Conservation (phyloP, 2,888 invertebrate species). For the Liodrosophila aerea region DNA sequence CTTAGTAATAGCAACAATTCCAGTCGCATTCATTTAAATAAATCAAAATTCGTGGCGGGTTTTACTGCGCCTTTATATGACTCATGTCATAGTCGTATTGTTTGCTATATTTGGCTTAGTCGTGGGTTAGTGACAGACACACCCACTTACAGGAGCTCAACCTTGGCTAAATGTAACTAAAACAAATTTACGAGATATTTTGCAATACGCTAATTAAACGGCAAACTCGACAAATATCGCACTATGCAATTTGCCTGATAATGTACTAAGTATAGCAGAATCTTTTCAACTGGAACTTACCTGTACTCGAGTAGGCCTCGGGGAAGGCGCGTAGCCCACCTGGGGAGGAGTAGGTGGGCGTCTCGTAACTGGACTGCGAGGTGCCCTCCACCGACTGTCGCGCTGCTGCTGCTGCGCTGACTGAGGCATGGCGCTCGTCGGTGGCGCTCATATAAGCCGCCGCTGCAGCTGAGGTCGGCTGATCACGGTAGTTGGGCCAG, state of each 20-base stretch:
- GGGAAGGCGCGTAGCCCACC: slow-evolving; percentile 81
- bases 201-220: slow-evolving; percentile 67
- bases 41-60: no score
- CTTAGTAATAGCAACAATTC: no score
- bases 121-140: slow-evolving; percentile 16
- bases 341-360: slow-evolving; percentile 82
- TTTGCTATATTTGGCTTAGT: neutral
- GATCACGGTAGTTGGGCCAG: slow-evolving; percentile 82
- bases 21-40: no score
- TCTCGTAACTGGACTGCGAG: slow-evolving; percentile 82
- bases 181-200: slow-evolving; percentile 57
- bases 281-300: no score
- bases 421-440: slow-evolving; percentile 81
- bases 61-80: no score
- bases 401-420: slow-evolving; percentile 79
- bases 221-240: slow-evolving; percentile 55
- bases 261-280: slow-evolving; percentile 1
- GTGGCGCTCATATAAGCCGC: slow-evolving; percentile 81
- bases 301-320: slow-evolving; percentile 82
- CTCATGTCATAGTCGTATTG: no score
- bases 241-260: slow-evolving; percentile 35
- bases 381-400: slow-evolving; percentile 83
- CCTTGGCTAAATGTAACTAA: slow-evolving; percentile 34
- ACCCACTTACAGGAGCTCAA: slow-evolving; percentile 45
- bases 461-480: slow-evolving; percentile 79